Percentiles rank a stretch among this genome's conserved stretches.
phyloP scores from a whole-genome alignment of 2,797 vertebrate species.

The Oophaga sylvatica region DNA sequence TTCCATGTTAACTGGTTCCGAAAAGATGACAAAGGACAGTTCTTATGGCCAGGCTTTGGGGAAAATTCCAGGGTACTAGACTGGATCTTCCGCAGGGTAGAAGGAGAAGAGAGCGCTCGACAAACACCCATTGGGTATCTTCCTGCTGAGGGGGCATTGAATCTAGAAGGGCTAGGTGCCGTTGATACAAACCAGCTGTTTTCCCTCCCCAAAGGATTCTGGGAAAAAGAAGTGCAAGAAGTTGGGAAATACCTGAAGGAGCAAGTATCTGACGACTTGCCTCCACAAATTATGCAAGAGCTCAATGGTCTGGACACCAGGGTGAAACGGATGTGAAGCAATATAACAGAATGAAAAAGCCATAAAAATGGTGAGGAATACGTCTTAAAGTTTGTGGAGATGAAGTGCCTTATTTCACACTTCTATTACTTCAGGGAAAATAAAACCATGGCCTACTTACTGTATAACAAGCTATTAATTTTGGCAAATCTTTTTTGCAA shows the following conservation, averaged over 20 bases:
- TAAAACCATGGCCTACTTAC: not conserved
- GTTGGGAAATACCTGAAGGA: constrained; percentile 82
- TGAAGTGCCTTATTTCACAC: constrained; percentile 52
- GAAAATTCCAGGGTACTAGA: constrained; percentile 89
- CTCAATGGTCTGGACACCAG: constrained; percentile 81
- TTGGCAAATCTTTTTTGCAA: not conserved
- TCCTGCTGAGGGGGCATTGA: constrained; percentile 80
- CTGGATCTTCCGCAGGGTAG: constrained; percentile 88
- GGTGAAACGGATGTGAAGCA: constrained; percentile 73
- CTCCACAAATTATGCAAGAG: constrained; percentile 80
- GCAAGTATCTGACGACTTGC: constrained; percentile 86
- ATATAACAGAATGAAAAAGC: not conserved
- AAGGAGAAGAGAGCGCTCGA: constrained; percentile 75
- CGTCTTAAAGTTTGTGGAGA: constrained; percentile 18
- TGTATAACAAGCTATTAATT: not conserved
- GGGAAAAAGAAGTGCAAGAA: constrained; percentile 84
- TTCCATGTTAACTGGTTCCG: constrained; percentile 97
- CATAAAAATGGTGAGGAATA: constrained; percentile 16
- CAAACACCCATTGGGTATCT: constrained; percentile 83
- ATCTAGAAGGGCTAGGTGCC: constrained; percentile 76
- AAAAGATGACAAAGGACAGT: constrained; percentile 77
- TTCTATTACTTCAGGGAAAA: constrained; percentile 29
- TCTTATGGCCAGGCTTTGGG: constrained; percentile 93
- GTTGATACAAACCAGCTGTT: constrained; percentile 74
- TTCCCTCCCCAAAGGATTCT: constrained; percentile 83